A percentile compares a stretch with the other conserved stretches of the same genome.
Evolutionary conservation across 2,797 vertebrate genomes (phyloP).

Genomic region (Dermochelys coriacea): DNA sequence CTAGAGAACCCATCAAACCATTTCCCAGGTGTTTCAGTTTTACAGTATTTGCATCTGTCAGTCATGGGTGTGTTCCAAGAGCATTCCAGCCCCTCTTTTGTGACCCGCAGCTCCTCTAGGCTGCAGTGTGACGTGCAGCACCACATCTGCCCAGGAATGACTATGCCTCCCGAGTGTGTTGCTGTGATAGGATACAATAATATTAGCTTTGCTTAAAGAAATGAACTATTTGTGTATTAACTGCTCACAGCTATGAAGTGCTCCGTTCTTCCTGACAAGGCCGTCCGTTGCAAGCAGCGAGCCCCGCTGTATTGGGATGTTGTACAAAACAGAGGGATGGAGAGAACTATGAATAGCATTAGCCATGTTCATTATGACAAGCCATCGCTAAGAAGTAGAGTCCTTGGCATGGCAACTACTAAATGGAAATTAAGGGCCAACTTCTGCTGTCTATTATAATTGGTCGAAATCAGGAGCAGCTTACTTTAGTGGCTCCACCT

Average conservation of each 20-base stretch:
- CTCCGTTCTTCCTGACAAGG: not conserved
- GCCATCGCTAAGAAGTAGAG: not conserved
- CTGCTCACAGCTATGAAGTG: not conserved
- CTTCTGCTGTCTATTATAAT: not conserved
- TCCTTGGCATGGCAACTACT: not conserved
- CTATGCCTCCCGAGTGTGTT: not conserved
- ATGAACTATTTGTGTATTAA: constrained; percentile 42
- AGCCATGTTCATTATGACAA: not conserved
- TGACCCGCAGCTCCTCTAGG: not conserved
- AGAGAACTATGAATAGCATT: not conserved
- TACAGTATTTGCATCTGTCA: not conserved
- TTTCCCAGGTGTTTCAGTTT: not conserved
- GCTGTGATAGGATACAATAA: not conserved
- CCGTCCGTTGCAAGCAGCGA: not conserved
- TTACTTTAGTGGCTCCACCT: not conserved
- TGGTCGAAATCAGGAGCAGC: not conserved
- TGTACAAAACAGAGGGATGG: not conserved
- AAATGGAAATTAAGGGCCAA: not conserved
- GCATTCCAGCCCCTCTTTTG: not conserved
- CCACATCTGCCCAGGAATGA: constrained; percentile 1
- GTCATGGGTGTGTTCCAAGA: not conserved
- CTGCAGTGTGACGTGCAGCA: not conserved
- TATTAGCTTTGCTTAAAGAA: constrained; percentile 24
- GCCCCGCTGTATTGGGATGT: not conserved
- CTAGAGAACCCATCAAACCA: not conserved